Base-by-base conservation (phyloP, 2,797 vertebrate genomes). In the Diceros bicornis region DNA sequence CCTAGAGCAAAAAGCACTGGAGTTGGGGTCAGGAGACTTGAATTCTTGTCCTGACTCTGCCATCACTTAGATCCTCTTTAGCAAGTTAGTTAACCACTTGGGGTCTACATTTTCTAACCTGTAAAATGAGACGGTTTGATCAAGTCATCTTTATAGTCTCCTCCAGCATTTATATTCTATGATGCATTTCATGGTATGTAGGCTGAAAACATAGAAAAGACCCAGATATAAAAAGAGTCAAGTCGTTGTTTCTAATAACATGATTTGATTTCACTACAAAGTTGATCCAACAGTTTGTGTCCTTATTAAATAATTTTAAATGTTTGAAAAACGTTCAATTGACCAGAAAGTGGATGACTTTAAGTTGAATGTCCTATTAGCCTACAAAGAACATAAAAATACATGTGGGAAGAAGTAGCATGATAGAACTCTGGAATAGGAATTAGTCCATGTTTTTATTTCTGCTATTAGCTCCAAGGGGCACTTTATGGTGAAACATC, bases 271-370 rank as follows among this genome's bases (percentile, higher is more conserved):
- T 93, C 61, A 77, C 34, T 64, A 32, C 29, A 78, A 17, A 78
- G 27, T 69, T 84, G 71, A 91, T 62, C 52, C 41, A 96, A 55
- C 0, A 47, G 14, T 82, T 91, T 78, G 29, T 84, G 29, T 14
- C 69, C 52, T 52, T 89, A 62, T 21, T 59, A 94, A 74, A 85
- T 34, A 50, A 81, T 83, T 89, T 88, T 71, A 75, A 79, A 84
- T 57, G 78, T 57, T 83, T 72, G 27, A 93, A 94, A 93, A 78
- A 69, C 91, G 68, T 68, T 93, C 64, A 91, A 17, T 50, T 92
- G 41, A 11, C 9, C 6, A 92, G 32, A 66, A 89, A 93, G 41
- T 78, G 17, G 27, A 52, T 78, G 37, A 57, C 89, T 95, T 50
- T 77, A 91, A 25, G 69, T 68, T 92, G 55, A 86, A 71, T 29